Evolutionary conservation across 2,888 invertebrate species (phyloP), one percentile per base, ranked within the genome.

Genomic region (Koerneria pararmatus): DNA sequence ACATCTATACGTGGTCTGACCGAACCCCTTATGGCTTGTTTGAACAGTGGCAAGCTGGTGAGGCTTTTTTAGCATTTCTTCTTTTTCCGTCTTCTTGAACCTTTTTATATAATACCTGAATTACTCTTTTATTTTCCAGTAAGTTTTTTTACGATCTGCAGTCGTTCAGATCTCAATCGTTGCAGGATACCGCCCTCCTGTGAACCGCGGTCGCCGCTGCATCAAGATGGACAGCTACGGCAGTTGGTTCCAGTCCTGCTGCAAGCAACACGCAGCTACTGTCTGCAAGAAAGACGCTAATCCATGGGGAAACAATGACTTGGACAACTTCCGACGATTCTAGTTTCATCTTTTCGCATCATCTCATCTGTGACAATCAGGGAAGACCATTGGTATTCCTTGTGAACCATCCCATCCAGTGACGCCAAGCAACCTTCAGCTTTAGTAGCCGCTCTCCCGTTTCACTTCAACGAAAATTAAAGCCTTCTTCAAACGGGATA

Each of bases 221-320:
- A 76, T 78, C 67, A 80, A 80, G 69, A 71, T 80, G 69, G 74
- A 74, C 59, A 41, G 56, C n/a, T 72, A 76, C 61, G 78, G 78
- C 53, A 71, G 78, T 22, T 80, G 80, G 80, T 75, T 80, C 74
- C 80, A 80, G 67, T 78, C 76, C 27, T 80, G 80, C 73, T 80
- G 80, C 71, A 80, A 80, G 74, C 76, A 80, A 69, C 73, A 75
- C 65, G 78, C 78, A 6, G 74, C 67, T 54, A 72, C 75, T 67
- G 73, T 80, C 22, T 80, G 80, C 66, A 72, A 76, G 68, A 79
- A 79, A n/a, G 64, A 32, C 59, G 15, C 59, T 6, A 34, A 56
- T 27, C 35, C 37, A 8, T 60, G 51, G 67, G 66, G 31, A 22
- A 24, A 5, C 56, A 67, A 62, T 27, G 37, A 51, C 51, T 34